phyloP scores from a whole-genome alignment of 2,888 invertebrate species.

The Alsophila aescularia region DNA sequence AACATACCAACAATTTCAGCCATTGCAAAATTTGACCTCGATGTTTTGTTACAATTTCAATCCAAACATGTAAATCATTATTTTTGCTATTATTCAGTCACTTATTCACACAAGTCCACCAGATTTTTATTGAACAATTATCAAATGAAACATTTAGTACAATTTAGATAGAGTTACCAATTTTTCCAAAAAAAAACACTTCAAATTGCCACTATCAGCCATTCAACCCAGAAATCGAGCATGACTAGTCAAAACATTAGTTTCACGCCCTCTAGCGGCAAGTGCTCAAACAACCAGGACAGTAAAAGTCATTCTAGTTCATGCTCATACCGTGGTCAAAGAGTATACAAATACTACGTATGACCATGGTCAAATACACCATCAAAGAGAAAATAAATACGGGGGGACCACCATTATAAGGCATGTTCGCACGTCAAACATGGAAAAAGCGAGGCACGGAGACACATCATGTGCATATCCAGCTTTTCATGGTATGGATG shows the following conservation, averaged over 20 bases:
- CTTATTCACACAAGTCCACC: slow-evolving; percentile 27
- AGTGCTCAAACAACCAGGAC: slow-evolving; percentile 13
- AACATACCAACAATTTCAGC: slow-evolving; percentile 46
- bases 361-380: too few species aligned
- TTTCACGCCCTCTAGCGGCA: slow-evolving; percentile 57
- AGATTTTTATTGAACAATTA: slow-evolving; percentile 25
- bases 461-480: too few species aligned
- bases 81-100: slow-evolving; percentile 18
- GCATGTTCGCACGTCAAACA: too few species aligned
- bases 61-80: slow-evolving; percentile 37
- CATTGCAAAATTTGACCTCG: slow-evolving; percentile 60
- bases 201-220: slow-evolving; percentile 67
- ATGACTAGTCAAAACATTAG: slow-evolving; percentile 41
- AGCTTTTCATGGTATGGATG: too few species aligned
- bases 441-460: too few species aligned
- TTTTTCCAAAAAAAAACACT: slow-evolving; percentile 53
- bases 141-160: slow-evolving; percentile 39
- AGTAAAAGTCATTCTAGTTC: too few species aligned
- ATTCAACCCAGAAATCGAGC: slow-evolving; percentile 65
- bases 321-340: too few species aligned
- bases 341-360: too few species aligned
- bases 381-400: too few species aligned
- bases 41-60: slow-evolving; percentile 46
- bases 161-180: slow-evolving; percentile 39
- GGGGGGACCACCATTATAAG: too few species aligned